Evolutionary conservation across 2,113 vertebrate genomes (phyloP).

Genomic region (Rhinoderma darwinii): DNA sequence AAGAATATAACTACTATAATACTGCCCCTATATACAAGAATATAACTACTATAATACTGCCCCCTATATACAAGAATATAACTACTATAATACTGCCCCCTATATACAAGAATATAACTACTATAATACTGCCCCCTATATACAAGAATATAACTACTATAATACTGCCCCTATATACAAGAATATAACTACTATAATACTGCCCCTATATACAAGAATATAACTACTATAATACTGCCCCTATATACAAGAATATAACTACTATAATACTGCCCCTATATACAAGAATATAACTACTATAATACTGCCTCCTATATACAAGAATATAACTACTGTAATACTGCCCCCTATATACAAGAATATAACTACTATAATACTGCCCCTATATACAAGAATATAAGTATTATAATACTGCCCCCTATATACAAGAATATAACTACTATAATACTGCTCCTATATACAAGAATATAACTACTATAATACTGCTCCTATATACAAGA

Average conservation of each 20-base stretch:
- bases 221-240: constrained; percentile 1
- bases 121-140: not conserved
- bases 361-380: constrained; percentile 28
- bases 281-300: not conserved
- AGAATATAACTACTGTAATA: constrained; percentile 7
- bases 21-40: no score
- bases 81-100: no score
- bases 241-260: not conserved
- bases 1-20: no score
- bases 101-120: no score
- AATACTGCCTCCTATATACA: not conserved
- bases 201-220: not conserved
- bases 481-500: not conserved
- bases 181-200: constrained; percentile 2
- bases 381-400: no score
- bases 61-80: no score
- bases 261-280: no score
- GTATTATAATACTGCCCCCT: no score
- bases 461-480: constrained; percentile 17
- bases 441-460: not conserved
- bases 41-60: no score
- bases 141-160: constrained; percentile 14
- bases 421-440: not conserved
- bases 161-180: not conserved
- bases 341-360: not conserved